Conservation (phyloP, 2,888 invertebrate genomes). For the Acronicta alni region DNA sequence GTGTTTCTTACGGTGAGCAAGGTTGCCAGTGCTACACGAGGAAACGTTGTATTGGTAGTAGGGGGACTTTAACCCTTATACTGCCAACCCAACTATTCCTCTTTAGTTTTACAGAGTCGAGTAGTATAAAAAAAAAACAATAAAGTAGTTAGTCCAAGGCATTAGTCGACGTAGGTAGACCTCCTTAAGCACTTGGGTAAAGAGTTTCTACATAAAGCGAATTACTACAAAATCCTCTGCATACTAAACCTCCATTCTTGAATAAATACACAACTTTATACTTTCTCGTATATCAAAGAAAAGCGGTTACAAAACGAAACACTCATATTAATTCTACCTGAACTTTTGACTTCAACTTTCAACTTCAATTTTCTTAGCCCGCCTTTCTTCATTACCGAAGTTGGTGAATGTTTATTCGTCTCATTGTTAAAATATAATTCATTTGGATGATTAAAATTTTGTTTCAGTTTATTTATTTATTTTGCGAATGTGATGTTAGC, state of each 20-base stretch:
- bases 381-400: conserved; percentile 56
- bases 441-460: conserved; percentile 55
- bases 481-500: conserved; percentile 42
- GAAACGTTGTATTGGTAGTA: too few relatives aligned
- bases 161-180: too few relatives aligned
- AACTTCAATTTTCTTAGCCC: conserved; percentile 45
- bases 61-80: too few relatives aligned
- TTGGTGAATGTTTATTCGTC: conserved; percentile 43
- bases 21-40: too few relatives aligned
- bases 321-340: conserved; percentile 66
- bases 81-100: too few relatives aligned
- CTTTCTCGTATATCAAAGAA: conserved; percentile 59
- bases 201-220: too few relatives aligned
- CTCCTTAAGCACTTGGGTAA: too few relatives aligned
- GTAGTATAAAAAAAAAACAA: too few relatives aligned
- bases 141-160: too few relatives aligned
- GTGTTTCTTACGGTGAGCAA: too few relatives aligned
- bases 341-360: conserved; percentile 57
- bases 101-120: too few relatives aligned
- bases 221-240: too few relatives aligned
- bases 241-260: background rate
- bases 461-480: conserved; percentile 48
- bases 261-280: conserved; percentile 46
- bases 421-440: conserved; percentile 52
- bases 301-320: conserved; percentile 64